Conservation (phyloP, 37 sponge, comb jelly and placozoan genomes). For the Cliona cf. orientalis region DNA sequence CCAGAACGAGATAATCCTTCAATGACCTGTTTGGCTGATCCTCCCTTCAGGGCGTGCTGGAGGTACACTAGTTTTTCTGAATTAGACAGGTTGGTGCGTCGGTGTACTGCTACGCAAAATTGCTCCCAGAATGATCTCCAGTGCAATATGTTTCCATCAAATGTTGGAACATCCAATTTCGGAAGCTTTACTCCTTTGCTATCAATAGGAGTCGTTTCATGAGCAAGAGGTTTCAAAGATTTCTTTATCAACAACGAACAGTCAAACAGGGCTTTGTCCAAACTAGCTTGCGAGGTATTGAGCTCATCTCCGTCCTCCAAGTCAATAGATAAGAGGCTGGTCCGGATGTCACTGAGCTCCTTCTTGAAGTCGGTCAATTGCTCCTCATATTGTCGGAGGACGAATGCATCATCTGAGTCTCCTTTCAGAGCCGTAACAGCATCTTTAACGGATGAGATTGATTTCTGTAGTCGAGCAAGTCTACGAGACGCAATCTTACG, state of each 20-base stretch:
- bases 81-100: constrained; percentile 5
- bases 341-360: too few relatives aligned
- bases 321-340: not conserved
- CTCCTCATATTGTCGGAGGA: not conserved
- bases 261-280: constrained; percentile 10
- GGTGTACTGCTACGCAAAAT: constrained; percentile 15
- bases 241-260: constrained; percentile 4
- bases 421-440: not conserved
- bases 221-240: not conserved
- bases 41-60: too few relatives aligned
- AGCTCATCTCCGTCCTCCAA: constrained; percentile 7
- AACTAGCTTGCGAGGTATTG: not conserved
- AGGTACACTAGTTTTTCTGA: constrained; percentile 31
- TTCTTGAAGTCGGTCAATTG: not conserved
- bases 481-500: not conserved
- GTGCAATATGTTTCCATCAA: constrained; percentile 12
- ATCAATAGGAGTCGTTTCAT: not conserved
- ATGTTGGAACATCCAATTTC: constrained; percentile 19
- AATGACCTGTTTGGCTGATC: not conserved
- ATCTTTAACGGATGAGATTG: not conserved
- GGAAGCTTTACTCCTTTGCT: constrained; percentile 19
- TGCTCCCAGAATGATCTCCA: constrained; percentile 32
- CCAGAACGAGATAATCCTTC: constrained; percentile 21
- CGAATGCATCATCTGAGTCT: not conserved
- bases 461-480: not conserved